These are phyloP conservation scores for Leptarthrus brevirostris DNA, from an alignment of 2,888 invertebrate species.

Conservation along the genomic window DNA sequence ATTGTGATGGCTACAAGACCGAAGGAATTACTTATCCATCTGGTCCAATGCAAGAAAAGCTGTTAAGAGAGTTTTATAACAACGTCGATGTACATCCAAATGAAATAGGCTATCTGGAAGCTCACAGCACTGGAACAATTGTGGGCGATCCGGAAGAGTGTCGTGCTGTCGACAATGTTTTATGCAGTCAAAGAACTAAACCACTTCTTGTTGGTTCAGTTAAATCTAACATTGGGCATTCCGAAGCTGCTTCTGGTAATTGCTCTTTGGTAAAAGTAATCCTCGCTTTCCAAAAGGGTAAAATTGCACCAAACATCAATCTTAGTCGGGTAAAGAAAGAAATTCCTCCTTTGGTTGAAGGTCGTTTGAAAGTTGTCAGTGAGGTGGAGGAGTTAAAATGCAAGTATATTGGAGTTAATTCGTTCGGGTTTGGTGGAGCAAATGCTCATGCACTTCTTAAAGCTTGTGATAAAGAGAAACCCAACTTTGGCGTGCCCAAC, in stretches of 20 bases:
- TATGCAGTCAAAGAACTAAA: conserved; percentile 79
- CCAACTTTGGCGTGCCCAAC: conserved; percentile 71
- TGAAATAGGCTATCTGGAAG: conserved; percentile 83
- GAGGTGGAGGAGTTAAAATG: conserved; percentile 78
- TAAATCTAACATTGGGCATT: conserved; percentile 94
- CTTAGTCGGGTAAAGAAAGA: conserved; percentile 74
- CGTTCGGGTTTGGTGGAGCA: conserved; percentile 94
- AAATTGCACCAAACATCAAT: conserved; percentile 88
- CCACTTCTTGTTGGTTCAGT: conserved; percentile 89
- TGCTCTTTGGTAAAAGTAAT: conserved; percentile 85
- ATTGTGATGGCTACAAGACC: conserved; percentile 82
- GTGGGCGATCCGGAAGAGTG: conserved; percentile 95
- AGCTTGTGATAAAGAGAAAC: conserved; percentile 60
- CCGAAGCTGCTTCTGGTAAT: conserved; percentile 87
- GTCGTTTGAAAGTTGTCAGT: conserved; percentile 78
- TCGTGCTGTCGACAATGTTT: conserved; percentile 81
- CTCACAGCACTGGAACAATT: conserved; percentile 85
- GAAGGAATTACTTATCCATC: conserved; percentile 78
- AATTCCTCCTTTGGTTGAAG: conserved; percentile 73
- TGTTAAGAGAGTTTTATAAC: conserved; percentile 74
- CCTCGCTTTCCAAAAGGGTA: conserved; percentile 82
- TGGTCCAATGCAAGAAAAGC: conserved; percentile 72
- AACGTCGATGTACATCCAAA: conserved; percentile 78
- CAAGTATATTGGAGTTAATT: conserved; percentile 85
- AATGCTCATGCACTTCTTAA: conserved; percentile 71